phyloP scores from a whole-genome alignment of 2,888 invertebrate genomes.

The Ptilodon capucinus region DNA sequence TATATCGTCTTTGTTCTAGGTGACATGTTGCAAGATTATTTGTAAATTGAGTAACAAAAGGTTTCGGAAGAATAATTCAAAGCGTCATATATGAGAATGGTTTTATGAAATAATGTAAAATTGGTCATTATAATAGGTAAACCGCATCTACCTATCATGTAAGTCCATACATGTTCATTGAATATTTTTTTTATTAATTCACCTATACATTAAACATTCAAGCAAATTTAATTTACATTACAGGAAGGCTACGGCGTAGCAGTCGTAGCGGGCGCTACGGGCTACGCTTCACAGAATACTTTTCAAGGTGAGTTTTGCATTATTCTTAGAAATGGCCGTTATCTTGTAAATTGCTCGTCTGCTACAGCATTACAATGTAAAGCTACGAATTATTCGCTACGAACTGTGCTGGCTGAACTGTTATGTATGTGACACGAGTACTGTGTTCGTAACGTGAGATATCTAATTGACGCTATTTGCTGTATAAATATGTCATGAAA shows the following conservation, averaged over 20 bases:
- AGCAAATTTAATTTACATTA: constrained; percentile 14
- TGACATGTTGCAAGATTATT: no score
- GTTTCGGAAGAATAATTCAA: no score
- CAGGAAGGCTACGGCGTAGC: constrained; percentile 37
- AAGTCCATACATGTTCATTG: no score
- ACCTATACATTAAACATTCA: neutral
- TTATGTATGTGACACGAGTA: neutral
- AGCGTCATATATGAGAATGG: no score
- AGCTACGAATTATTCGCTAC: neutral
- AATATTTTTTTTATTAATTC: no score
- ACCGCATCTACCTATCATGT: no score
- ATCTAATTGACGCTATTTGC: neutral
- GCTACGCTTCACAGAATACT: constrained; percentile 14
- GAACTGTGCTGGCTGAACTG: neutral
- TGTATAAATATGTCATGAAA: neutral
- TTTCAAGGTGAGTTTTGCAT: neutral
- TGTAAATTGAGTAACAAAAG: no score
- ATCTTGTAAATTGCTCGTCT: neutral
- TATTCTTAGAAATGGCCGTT: neutral
- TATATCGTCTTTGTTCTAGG: no score
- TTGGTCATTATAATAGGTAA: no score
- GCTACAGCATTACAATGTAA: neutral
- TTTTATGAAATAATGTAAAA: no score
- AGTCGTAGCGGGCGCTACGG: constrained; percentile 18
- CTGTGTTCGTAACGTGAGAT: neutral